A percentile compares a stretch with the other conserved stretches of the same genome.
Evolutionary conservation across 2,797 vertebrate genomes (phyloP).

Genomic region (Urocyon cinereoargenteus): DNA sequence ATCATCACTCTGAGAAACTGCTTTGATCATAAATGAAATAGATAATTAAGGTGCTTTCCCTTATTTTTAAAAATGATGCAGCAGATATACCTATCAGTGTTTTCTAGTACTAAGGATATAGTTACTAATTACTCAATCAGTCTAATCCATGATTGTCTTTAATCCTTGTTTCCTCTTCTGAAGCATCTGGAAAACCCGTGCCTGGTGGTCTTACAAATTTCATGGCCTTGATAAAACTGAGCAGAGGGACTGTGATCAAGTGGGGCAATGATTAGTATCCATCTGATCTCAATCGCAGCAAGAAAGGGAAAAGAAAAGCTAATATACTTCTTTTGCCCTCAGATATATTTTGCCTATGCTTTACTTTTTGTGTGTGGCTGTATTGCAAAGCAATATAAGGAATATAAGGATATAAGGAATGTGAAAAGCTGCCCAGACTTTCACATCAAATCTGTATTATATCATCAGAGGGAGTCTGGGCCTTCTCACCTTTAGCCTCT

Average conservation of each 20-base stretch:
- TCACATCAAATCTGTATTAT: neutral
- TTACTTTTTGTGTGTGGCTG: neutral
- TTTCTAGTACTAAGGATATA: neutral
- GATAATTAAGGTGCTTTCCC: neutral
- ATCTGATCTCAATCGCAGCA: neutral
- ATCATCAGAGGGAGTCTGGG: neutral
- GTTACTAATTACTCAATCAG: neutral
- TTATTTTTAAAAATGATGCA: neutral
- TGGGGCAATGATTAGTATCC: neutral
- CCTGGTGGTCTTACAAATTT: neutral
- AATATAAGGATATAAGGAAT: neutral
- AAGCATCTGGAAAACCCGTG: neutral
- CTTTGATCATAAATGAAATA: neutral
- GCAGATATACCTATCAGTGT: neutral
- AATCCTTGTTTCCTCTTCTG: neutral
- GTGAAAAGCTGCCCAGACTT: neutral
- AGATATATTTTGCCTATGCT: neutral
- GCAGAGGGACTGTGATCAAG: neutral
- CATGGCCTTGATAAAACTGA: neutral
- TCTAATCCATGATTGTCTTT: neutral
- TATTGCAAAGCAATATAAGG: neutral
- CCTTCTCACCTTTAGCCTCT: slow-evolving; percentile 12
- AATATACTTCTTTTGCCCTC: neutral
- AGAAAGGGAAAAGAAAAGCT: neutral
- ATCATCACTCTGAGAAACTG: neutral